A percentile compares a stretch with the other conserved stretches of the same genome.
These are phyloP conservation scores for Glyptemys insculpta DNA, from an alignment of 2,797 vertebrate species.

Conservation along the genomic window DNA sequence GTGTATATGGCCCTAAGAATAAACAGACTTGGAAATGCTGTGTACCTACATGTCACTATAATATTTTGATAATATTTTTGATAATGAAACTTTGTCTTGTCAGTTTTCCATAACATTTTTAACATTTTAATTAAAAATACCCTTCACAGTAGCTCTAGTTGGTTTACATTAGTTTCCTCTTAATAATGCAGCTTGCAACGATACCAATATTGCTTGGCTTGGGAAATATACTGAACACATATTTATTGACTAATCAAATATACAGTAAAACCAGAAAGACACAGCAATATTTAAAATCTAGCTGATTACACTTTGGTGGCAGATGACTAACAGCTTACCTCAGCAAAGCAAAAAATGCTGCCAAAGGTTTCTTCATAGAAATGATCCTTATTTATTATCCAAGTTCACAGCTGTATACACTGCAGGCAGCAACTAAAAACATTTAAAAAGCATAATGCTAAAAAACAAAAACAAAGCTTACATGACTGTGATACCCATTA, in stretches of 20 bases:
- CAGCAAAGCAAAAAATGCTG: conserved; percentile 77
- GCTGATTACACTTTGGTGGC: conserved; percentile 75
- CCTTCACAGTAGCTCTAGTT: conserved; percentile 33
- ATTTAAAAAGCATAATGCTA: conserved; percentile 69
- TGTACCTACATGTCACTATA: conserved; percentile 40
- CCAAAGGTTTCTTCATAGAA: conserved; percentile 75
- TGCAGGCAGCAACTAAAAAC: conserved; percentile 74
- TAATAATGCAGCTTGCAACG: conserved; percentile 47
- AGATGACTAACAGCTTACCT: conserved; percentile 79
- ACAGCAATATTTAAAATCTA: conserved; percentile 79
- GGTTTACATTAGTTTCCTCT: conserved; percentile 49
- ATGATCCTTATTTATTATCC: conserved; percentile 77
- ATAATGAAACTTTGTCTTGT: conserved; percentile 40
- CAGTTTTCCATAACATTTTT: conserved; percentile 51
- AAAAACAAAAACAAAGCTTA: conserved; percentile 69
- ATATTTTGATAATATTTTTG: conserved; percentile 11
- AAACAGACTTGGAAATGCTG: conserved; percentile 4
- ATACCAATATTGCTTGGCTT: conserved; percentile 64
- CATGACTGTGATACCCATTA: conserved; percentile 63
- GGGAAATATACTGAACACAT: conserved; percentile 62
- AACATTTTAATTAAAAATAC: conserved; percentile 40
- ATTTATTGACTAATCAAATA: conserved; percentile 80
- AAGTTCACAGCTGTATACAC: conserved; percentile 76
- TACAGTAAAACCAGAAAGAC: conserved; percentile 78
- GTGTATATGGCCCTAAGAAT: not conserved